Conservation (phyloP, 1,140 invertebrate genomes). For the Drosophila arizonae region DNA sequence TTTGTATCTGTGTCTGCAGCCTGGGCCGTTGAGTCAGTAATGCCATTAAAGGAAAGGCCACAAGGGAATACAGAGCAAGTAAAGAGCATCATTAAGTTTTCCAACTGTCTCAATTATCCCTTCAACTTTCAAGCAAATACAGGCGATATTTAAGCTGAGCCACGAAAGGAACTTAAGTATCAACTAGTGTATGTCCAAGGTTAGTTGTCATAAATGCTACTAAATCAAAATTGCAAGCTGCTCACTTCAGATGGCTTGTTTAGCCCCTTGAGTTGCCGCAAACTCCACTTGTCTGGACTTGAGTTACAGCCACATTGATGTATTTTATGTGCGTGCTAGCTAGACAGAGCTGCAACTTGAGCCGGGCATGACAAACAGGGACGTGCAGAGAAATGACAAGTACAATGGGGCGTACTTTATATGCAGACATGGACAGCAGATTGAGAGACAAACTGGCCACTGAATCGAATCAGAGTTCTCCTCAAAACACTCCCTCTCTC, state of each 20-base stretch:
- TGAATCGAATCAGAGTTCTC: conserved; percentile 51
- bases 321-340: conserved; percentile 66
- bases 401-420: conserved; percentile 76
- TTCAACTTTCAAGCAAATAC: background rate
- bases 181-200: conserved; percentile 4
- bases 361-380: conserved; percentile 61
- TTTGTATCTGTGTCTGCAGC: conserved; percentile 35
- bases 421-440: conserved; percentile 76
- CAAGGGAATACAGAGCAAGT: conserved; percentile 30
- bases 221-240: conserved; percentile 67
- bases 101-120: conserved; percentile 30
- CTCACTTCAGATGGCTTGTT: conserved; percentile 32
- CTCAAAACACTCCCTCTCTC: conserved; percentile 35
- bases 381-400: conserved; percentile 73
- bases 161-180: conserved; percentile 31
- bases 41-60: conserved; percentile 21
- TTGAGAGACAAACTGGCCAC: conserved; percentile 58
- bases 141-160: conserved; percentile 40
- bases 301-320: conserved; percentile 63
- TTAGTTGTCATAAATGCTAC: conserved; percentile 63
- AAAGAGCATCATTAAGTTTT: conserved; percentile 56
- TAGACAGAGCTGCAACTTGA: background rate
- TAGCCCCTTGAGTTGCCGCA: conserved; percentile 30
- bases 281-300: conserved; percentile 56
- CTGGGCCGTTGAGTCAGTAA: background rate